Evolutionary conservation across 2,888 invertebrate species (phyloP).

Genomic region (Horisme vitalbata): DNA sequence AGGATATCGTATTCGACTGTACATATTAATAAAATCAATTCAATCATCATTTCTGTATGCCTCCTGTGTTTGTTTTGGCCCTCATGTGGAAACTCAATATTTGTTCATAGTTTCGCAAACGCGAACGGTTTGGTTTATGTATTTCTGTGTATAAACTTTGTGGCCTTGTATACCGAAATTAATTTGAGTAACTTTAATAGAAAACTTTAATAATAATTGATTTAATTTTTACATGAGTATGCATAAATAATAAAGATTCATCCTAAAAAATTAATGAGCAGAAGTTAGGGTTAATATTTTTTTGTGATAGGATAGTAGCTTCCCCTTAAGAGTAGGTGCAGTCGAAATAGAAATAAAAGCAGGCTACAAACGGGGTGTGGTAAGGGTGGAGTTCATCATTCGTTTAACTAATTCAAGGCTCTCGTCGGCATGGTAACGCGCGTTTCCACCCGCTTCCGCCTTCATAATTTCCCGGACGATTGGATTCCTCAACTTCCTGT

Average conservation of each 20-base stretch:
- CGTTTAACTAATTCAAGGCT: slow-evolving; percentile 71
- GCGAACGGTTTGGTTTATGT: neutral
- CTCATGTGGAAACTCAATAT: slow-evolving; percentile 27
- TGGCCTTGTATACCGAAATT: neutral
- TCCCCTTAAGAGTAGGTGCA: too few species aligned
- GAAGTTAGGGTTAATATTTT: too few species aligned
- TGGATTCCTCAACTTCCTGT: slow-evolving; percentile 56
- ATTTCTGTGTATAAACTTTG: neutral
- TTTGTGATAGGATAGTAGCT: too few species aligned
- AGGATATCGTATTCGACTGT: neutral
- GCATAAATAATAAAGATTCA: too few species aligned
- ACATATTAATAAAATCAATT: slow-evolving; percentile 1
- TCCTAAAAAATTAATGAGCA: too few species aligned
- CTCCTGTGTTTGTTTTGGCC: slow-evolving; percentile 26
- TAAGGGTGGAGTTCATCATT: slow-evolving; percentile 64
- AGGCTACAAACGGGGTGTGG: slow-evolving; percentile 41
- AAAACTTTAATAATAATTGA: neutral
- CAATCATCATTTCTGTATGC: slow-evolving; percentile 11
- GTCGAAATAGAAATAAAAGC: slow-evolving; percentile 6
- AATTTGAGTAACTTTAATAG: neutral
- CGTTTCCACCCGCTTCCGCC: slow-evolving; percentile 47
- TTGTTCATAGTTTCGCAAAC: slow-evolving; percentile 23
- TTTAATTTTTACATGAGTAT: too few species aligned
- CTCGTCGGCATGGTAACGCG: slow-evolving; percentile 63
- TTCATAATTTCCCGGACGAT: slow-evolving; percentile 68